phyloP scores from a whole-genome alignment of 2,888 invertebrate genomes.

The Melanophora roralis region DNA sequence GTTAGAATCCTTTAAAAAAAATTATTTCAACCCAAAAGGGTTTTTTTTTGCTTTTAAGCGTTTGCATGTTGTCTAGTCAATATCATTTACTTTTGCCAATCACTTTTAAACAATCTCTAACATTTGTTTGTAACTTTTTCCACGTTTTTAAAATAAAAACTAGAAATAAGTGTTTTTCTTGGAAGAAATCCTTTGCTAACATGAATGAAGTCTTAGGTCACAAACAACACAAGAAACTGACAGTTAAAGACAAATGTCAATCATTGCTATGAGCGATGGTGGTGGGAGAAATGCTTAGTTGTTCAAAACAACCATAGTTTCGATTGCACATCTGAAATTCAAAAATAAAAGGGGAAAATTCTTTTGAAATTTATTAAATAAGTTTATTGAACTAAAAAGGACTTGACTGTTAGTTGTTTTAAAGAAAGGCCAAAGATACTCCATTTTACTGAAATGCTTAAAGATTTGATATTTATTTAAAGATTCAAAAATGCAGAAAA shows the following conservation, averaged over 20 bases:
- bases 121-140: neutral
- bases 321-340: too few relatives aligned
- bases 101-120: constrained; percentile 29
- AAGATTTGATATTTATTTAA: too few relatives aligned
- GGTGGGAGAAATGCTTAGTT: neutral
- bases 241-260: constrained; percentile 55
- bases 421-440: too few relatives aligned
- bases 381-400: too few relatives aligned
- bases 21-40: too few relatives aligned
- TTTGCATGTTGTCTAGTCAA: constrained; percentile 42
- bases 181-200: constrained; percentile 10
- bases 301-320: neutral
- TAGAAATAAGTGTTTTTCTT: constrained; percentile 32
- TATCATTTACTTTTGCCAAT: constrained; percentile 21
- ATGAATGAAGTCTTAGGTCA: constrained; percentile 1
- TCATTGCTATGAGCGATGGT: neutral
- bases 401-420: too few relatives aligned
- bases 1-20: neutral
- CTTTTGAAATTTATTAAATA: too few relatives aligned
- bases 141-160: neutral
- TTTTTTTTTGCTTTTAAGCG: neutral
- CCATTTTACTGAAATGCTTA: too few relatives aligned
- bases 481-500: too few relatives aligned
- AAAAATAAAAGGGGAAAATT: too few relatives aligned
- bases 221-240: constrained; percentile 33